A percentile compares a stretch with the other conserved stretches of the same genome.
phyloP scores from a whole-genome alignment of 92 coral and sea anemone genomes.

The Zoanthus sansibaricus region DNA sequence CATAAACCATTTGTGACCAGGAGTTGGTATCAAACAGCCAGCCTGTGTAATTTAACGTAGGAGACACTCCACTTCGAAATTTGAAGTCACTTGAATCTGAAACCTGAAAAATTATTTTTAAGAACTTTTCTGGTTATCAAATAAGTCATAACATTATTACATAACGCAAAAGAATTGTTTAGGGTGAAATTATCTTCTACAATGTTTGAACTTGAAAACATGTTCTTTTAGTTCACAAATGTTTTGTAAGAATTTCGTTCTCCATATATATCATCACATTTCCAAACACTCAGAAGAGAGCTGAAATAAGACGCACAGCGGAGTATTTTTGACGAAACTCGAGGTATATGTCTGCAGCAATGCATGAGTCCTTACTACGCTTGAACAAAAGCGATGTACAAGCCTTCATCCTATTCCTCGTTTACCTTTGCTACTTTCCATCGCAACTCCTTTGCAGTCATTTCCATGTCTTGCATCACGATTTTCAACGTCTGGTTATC shows the following conservation, averaged over 20 bases:
- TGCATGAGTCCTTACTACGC: no score
- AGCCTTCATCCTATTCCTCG: neutral
- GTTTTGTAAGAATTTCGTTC: no score
- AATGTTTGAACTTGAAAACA: no score
- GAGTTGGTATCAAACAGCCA: conserved; percentile 99
- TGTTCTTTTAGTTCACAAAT: no score
- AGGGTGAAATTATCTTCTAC: no score
- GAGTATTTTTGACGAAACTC: no score
- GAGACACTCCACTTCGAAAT: conserved; percentile 97
- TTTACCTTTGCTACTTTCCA: conserved; percentile 91
- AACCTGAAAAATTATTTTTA: conserved; percentile 47
- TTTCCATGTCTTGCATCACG: conserved; percentile 99
- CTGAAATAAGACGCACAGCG: no score
- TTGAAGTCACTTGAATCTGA: conserved; percentile 88
- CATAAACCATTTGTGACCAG: conserved; percentile 99
- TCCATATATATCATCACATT: no score
- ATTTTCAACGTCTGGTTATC: conserved; percentile 96
- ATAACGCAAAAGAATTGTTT: no score
- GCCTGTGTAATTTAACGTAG: conserved; percentile 96
- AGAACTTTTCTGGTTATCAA: neutral
- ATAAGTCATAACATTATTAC: neutral
- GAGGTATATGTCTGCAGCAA: no score
- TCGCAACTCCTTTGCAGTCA: conserved; percentile 97
- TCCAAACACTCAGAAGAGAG: no score
- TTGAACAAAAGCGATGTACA: neutral